Evolutionary conservation across 2,113 vertebrate species (phyloP), one percentile per base, ranked within the genome.

Genomic region (Sminthopsis crassicaudata): DNA sequence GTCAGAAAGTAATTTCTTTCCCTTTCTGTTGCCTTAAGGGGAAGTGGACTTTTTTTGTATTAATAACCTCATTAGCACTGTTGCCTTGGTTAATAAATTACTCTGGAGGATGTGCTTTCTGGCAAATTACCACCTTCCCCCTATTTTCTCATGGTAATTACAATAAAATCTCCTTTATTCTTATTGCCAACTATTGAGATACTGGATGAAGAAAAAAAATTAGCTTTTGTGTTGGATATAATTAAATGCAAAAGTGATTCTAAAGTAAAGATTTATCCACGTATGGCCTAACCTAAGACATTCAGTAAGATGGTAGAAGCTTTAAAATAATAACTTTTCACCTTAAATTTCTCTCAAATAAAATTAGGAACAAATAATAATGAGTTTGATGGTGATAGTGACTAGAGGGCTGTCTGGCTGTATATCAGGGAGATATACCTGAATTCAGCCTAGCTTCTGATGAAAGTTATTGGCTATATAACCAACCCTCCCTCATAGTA

Each of bases 51-150:
- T 95, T 90, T 53, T 93, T 92, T 46, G 52, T 92, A 12, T 94
- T 95, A 94, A 96, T 97, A 94, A 95, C 36, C 90, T 96, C 26
- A 53, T 96, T 97, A 96, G 57, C 90, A 95, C 67, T 90, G 89
- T 91, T 91, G n/a, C 23, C 46, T 84, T 53, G 89, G 50, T 94
- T 96, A 94, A 94, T 36, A 91, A 94, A 92, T 92, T 53, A 1
- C 60, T 27, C 1, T 93, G 67, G 88, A 94, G 50, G 52, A 42
- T 76, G 19, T 97, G 84, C 3, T 30, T 36, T 54, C n/a, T 93
- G 95, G 51, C 24, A 46, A 90, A n/a, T 51, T 51, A 48, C 95
- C n/a, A 5, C 48, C 89, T 91, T 95, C 91, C 46, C 67, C 67
- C n/a, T 14, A n/a, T 95, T 97, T 93, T 94, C 92, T 89, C 92